These are phyloP conservation scores for Cherax quadricarinatus DNA, from an alignment of 1,140 invertebrate genomes.

Conservation along the genomic window DNA sequence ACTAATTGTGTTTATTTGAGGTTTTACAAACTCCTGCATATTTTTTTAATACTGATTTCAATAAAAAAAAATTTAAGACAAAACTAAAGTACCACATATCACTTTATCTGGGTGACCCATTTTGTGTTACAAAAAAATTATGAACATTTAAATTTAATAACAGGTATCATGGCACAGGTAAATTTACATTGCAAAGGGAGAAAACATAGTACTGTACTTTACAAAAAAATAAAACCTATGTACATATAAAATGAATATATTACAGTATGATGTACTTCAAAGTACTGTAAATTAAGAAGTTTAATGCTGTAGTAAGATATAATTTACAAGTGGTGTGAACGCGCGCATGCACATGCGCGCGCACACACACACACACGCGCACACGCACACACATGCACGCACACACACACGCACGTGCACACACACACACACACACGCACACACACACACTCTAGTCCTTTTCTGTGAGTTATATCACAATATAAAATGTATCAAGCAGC, in stretches of 20 bases:
- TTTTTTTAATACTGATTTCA: slow-evolving; percentile 11
- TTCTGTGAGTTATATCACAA: too few relatives aligned
- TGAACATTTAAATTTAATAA: not conserved
- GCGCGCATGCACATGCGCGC: too few relatives aligned
- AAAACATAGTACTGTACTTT: not conserved
- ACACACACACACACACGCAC: too few relatives aligned
- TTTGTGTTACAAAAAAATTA: not conserved
- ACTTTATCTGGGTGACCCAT: not conserved
- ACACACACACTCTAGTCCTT: too few relatives aligned
- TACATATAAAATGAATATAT: slow-evolving; percentile 27
- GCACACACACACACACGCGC: too few relatives aligned
- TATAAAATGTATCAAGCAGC: too few relatives aligned
- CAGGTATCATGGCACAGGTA: slow-evolving; percentile 3
- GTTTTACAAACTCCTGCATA: not conserved
- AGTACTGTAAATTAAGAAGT: not conserved
- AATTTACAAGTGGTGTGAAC: not conserved
- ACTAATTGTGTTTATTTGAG: not conserved
- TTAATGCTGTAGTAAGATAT: not conserved
- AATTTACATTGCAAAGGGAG: not conserved
- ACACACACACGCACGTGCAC: too few relatives aligned
- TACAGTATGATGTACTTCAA: slow-evolving; percentile 39
- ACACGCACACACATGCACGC: too few relatives aligned
- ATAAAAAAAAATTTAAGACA: not conserved
- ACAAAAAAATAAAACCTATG: slow-evolving; percentile 43
- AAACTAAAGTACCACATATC: not conserved